Evolutionary conservation across 2,888 invertebrate species (phyloP).

Genomic region (Mythimna ferrago): DNA sequence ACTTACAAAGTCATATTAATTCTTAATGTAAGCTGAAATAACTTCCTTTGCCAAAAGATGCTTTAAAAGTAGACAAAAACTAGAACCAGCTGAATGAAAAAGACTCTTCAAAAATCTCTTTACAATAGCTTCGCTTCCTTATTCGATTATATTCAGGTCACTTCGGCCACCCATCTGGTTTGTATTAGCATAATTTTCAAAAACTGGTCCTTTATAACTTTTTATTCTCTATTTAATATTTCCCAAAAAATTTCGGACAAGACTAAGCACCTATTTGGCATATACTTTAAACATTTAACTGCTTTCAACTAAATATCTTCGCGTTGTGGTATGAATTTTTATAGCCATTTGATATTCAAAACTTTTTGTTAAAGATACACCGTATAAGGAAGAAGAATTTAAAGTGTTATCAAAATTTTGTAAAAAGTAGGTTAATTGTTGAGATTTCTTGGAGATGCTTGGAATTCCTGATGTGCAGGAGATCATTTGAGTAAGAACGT

Average conservation of each 20-base stretch:
- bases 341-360: slow-evolving; percentile 57
- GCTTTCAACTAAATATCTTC: slow-evolving; percentile 41
- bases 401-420: slow-evolving; percentile 22
- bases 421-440: slow-evolving; percentile 43
- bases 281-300: slow-evolving; percentile 60
- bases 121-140: background rate
- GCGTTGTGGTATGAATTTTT: slow-evolving; percentile 68
- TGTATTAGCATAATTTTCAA: slow-evolving; percentile 23
- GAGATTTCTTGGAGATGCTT: slow-evolving; percentile 8
- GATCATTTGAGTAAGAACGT: background rate
- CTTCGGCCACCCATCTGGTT: slow-evolving; percentile 35
- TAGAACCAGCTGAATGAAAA: slow-evolving; percentile 5
- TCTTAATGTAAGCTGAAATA: too few species aligned
- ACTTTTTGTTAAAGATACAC: slow-evolving; percentile 36
- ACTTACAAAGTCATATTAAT: too few species aligned
- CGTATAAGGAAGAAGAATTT: slow-evolving; percentile 14
- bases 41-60: background rate
- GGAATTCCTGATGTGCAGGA: background rate
- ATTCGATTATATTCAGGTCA: slow-evolving; percentile 30
- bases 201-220: slow-evolving; percentile 24
- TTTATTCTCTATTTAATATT: slow-evolving; percentile 56
- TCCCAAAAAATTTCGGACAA: slow-evolving; percentile 47
- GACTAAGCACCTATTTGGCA: slow-evolving; percentile 63
- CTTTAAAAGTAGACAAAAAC: slow-evolving; percentile 5
- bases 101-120: background rate